phyloP scores from a whole-genome alignment of 1,140 invertebrate species.

The Ylistrum balloti region DNA sequence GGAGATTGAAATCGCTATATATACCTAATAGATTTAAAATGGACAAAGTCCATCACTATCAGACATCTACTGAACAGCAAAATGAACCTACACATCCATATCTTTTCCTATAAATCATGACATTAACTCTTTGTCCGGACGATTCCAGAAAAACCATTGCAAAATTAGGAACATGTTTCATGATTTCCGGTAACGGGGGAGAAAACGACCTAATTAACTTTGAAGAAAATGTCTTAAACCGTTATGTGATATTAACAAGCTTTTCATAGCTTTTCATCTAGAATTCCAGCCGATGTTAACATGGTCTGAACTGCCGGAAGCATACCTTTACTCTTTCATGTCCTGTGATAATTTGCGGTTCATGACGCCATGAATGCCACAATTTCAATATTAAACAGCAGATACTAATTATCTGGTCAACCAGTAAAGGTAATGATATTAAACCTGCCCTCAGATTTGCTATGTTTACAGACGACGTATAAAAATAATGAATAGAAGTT shows the following conservation, averaged over 20 bases:
- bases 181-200: not conserved
- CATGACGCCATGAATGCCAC: not conserved
- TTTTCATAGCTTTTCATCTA: not conserved
- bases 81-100: not conserved
- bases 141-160: not conserved
- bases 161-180: not conserved
- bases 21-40: conserved; percentile 3
- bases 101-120: conserved; percentile 1
- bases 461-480: not conserved
- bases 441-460: not conserved
- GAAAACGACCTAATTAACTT: not conserved
- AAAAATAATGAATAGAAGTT: not conserved
- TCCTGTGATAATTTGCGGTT: not conserved
- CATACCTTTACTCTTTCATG: not conserved
- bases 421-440: not conserved
- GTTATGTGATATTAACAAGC: not conserved
- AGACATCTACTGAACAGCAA: not conserved
- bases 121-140: not conserved
- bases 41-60: conserved; percentile 8
- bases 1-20: not conserved
- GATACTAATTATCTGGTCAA: not conserved
- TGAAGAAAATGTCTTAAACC: not conserved
- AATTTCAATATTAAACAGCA: not conserved
- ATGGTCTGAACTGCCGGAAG: not conserved
- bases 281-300: not conserved